A percentile compares a stretch with the other conserved stretches of the same genome.
phyloP scores from a whole-genome alignment of 2,113 vertebrate genomes.

The Anhinga rufa region DNA sequence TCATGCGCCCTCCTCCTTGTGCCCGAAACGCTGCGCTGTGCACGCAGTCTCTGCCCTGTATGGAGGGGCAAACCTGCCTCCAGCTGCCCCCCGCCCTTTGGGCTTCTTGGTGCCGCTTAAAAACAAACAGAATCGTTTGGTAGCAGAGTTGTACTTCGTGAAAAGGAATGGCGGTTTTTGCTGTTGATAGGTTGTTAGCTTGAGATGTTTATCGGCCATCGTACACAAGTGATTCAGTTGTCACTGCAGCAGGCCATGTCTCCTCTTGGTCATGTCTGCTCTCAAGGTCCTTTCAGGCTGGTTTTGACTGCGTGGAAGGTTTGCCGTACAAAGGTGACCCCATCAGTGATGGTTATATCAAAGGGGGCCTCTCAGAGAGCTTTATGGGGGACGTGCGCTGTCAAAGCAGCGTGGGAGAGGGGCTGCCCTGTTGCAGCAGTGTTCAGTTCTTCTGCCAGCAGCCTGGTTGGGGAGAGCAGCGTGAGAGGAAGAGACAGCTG shows the following conservation, averaged over 20 bases:
- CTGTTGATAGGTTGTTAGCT: rapidly evolving
- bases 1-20: background rate
- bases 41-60: background rate
- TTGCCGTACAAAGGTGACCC: background rate
- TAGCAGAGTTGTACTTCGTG: rapidly evolving
- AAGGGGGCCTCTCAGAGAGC: background rate
- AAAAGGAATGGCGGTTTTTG: rapidly evolving
- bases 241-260: rapidly evolving
- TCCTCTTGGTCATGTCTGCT: too few species aligned
- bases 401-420: background rate
- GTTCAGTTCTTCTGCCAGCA: background rate
- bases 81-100: background rate
- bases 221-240: rapidly evolving
- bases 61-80: background rate
- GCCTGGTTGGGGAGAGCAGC: background rate
- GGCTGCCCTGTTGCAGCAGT: rapidly evolving
- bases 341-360: rapidly evolving
- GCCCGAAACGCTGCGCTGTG: background rate
- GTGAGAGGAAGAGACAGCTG: background rate
- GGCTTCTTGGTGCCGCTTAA: background rate
- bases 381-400: background rate
- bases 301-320: background rate
- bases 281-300: background rate
- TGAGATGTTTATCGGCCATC: background rate
- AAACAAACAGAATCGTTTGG: rapidly evolving